Conservation (phyloP, 2,888 invertebrate genomes). For the Diarsia dahlii region DNA sequence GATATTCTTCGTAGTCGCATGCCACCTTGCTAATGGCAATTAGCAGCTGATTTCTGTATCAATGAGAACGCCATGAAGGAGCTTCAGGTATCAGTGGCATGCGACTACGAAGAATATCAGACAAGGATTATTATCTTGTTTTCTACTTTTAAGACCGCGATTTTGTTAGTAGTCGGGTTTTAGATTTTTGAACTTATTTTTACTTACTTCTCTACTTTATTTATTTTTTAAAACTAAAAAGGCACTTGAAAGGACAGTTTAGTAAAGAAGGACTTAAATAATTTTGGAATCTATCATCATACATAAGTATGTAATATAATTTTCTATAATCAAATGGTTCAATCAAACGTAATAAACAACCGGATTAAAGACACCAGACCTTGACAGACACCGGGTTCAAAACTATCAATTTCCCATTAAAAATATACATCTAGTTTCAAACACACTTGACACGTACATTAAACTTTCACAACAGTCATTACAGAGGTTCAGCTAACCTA, state of each 20-base stretch:
- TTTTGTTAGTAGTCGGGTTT: no score
- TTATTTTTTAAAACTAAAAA: no score
- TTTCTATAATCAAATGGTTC: neutral
- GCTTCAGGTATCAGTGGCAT: no score
- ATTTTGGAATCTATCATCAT: neutral
- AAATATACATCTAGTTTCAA: neutral
- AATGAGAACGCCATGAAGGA: no score
- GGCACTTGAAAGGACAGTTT: neutral
- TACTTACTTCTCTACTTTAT: neutral
- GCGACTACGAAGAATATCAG: no score
- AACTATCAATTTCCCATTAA: no score
- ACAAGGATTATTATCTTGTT: no score
- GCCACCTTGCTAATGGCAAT: no score
- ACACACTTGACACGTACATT: neutral
- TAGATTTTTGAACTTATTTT: no score
- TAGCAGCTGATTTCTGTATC: no score
- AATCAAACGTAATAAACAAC: neutral
- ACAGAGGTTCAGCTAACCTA: neutral
- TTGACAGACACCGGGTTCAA: neutral
- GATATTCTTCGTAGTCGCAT: no score
- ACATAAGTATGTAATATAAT: neutral
- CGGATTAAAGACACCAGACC: neutral
- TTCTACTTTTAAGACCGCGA: no score
- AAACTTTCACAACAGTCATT: constrained; percentile 1
- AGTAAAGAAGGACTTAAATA: neutral